phyloP scores from a whole-genome alignment of 2,888 invertebrate genomes.

The Lysandra bellargus region DNA sequence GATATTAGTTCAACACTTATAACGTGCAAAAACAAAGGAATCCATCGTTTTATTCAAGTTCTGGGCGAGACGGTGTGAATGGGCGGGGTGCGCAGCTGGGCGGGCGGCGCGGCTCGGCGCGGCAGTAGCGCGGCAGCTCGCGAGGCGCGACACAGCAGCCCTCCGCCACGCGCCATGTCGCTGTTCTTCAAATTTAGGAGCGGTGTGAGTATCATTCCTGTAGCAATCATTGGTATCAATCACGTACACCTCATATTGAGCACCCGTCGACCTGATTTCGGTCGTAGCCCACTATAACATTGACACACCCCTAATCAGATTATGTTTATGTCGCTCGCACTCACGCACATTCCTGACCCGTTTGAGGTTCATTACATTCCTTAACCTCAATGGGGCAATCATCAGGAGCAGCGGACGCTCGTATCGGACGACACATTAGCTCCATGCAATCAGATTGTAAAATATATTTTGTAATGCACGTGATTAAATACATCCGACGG shows the following conservation, averaged over 20 bases:
- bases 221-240: neutral
- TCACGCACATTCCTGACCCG: slow-evolving; percentile 23
- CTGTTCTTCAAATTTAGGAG: slow-evolving; percentile 79
- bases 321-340: slow-evolving; percentile 19
- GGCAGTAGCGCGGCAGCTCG: slow-evolving; percentile 45
- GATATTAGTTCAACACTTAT: neutral
- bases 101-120: slow-evolving; percentile 35
- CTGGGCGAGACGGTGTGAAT: slow-evolving; percentile 41
- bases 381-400: slow-evolving; percentile 23
- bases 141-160: slow-evolving; percentile 37
- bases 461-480: neutral
- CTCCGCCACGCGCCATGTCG: slow-evolving; percentile 61
- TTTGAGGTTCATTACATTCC: slow-evolving; percentile 2
- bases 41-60: slow-evolving; percentile 17
- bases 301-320: slow-evolving; percentile 23
- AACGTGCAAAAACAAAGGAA: slow-evolving; percentile 15
- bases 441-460: neutral
- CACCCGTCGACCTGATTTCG: neutral
- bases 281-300: neutral
- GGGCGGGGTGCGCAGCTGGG: slow-evolving; percentile 29
- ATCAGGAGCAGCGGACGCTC: slow-evolving; percentile 1
- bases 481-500: neutral
- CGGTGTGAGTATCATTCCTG: slow-evolving; percentile 66
- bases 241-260: neutral
- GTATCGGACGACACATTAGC: slow-evolving; percentile 3